Conservation (phyloP, 1,140 invertebrate species). For the Euwallacea fornicatus region DNA sequence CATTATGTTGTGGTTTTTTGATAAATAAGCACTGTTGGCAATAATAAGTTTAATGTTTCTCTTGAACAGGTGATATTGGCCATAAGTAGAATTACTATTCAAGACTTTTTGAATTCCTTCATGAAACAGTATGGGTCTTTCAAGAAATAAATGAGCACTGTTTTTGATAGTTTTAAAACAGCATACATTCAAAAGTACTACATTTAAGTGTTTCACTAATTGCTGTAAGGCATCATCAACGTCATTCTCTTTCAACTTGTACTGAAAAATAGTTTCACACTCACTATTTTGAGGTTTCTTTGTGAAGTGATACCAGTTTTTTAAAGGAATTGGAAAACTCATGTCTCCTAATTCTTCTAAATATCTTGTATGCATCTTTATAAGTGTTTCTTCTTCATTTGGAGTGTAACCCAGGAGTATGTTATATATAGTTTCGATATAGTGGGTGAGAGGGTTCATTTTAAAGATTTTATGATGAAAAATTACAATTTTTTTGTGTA, state of each 20-base stretch:
- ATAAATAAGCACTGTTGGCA: slow-evolving; percentile 11
- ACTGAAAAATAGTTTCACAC: slow-evolving; percentile 38
- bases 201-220: slow-evolving; percentile 30
- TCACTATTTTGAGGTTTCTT: slow-evolving; percentile 14
- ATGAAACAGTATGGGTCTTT: slow-evolving; percentile 34
- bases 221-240: slow-evolving; percentile 16
- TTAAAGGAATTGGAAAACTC: slow-evolving; percentile 45
- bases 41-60: background rate
- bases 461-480: background rate
- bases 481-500: too few relatives aligned
- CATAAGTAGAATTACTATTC: slow-evolving; percentile 35
- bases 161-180: slow-evolving; percentile 38
- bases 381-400: slow-evolving; percentile 39
- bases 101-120: slow-evolving; percentile 36
- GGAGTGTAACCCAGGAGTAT: slow-evolving; percentile 33
- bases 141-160: slow-evolving; percentile 43
- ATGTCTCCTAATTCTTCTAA: slow-evolving; percentile 47
- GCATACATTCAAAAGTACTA: slow-evolving; percentile 37
- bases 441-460: slow-evolving; percentile 39
- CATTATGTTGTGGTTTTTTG: slow-evolving; percentile 11
- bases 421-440: slow-evolving; percentile 39
- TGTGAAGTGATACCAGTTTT: slow-evolving; percentile 43
- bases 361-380: slow-evolving; percentile 45
- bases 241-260: slow-evolving; percentile 23
- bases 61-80: slow-evolving; percentile 6